Evolutionary conservation across 2,113 vertebrate genomes (phyloP), one percentile per base, ranked within the genome.

Genomic region (Laticauda colubrina): DNA sequence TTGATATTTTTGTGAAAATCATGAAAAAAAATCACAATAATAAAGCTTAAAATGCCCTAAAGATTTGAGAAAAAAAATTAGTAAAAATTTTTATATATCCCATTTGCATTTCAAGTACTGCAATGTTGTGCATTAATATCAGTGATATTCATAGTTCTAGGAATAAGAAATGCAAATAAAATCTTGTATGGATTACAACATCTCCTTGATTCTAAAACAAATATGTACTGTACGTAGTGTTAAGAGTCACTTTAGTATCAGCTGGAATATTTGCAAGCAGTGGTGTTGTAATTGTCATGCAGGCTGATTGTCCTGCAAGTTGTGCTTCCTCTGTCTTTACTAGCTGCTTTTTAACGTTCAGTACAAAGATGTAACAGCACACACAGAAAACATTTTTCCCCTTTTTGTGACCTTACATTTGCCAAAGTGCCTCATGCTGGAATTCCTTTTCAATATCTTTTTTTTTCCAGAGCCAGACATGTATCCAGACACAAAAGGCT

Each of bases 321-420:
- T 96, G 89, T 95, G 94, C 94, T 98, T 98, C 98, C 97, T 97
- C 97, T 98, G 97, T 97, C 98, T 97, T 96, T 96, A 97, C 94
- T 93, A 93, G 95, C 2, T 96, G 94, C 91, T 97, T 97, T 97
- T 97, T 96, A 96, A 93, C 95, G 53, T 95, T 94, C 96, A 96
- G 96, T 97, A 98, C 97, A 98, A 97, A 98, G 97, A 97, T 98
- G 97, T 98, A 98, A 97, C 94, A 97, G 98, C 97, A 97, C 97
- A 97, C 98, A 98, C 98, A 98, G 98, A 98, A 98, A 96, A 97
- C 75, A 81, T 81, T 98, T 97, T 98, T 97, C 96, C 96, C 93
- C 97, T 97, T 97, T 97, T 96, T 96, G 97, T 98, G 98, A 99
- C 98, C 98, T 98, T 98, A 98, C 97, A 98, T 98, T 99, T 98